Evolutionary conservation across 2,888 invertebrate species (phyloP).

Genomic region (Zhengitettix transpicula): DNA sequence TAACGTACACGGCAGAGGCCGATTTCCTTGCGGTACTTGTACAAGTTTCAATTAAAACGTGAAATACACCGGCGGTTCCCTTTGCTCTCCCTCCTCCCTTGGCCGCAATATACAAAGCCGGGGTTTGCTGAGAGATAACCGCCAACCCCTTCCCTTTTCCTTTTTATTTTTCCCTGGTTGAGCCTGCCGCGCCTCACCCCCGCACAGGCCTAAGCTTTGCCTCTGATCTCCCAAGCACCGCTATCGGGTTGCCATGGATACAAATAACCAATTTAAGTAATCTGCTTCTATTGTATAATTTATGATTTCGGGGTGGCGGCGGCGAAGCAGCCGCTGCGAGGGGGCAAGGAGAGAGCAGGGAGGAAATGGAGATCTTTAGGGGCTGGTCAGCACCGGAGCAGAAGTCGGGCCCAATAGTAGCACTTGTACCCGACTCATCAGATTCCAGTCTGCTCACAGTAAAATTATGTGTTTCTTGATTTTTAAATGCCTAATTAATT

Average conservation of each 20-base stretch:
- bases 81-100: no score
- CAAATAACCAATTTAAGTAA: conserved; percentile 14
- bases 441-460: no score
- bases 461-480: no score
- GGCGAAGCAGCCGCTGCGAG: neutral
- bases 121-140: neutral
- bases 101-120: no score
- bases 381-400: neutral
- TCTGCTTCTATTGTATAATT: conserved; percentile 13
- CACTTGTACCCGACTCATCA: no score
- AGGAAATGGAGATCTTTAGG: neutral
- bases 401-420: neutral
- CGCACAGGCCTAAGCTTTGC: neutral
- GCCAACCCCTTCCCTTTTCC: neutral
- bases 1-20: no score
- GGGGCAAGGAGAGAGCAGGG: neutral
- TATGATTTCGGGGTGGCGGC: conserved; percentile 7
- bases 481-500: no score
- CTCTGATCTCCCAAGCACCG: neutral
- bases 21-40: no score
- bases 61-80: no score
- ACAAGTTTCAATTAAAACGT: no score
- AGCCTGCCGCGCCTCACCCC: neutral
- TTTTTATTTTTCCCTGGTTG: neutral
- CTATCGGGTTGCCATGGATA: conserved; percentile 11